phyloP scores from a whole-genome alignment of 2,888 invertebrate species.

The Caenorhabditis panamensis region DNA sequence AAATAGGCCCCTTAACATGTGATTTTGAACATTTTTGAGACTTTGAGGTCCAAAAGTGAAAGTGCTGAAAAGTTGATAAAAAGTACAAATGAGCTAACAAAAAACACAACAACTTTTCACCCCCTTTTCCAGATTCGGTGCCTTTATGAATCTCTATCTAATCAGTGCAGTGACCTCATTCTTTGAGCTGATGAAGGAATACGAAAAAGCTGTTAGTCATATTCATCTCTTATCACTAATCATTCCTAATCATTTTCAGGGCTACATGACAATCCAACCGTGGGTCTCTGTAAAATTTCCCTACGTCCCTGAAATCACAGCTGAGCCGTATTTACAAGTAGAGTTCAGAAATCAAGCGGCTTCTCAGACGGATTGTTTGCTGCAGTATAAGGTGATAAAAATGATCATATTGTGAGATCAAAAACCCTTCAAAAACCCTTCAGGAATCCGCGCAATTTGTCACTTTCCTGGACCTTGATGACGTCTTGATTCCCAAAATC shows the following conservation, averaged over 20 bases:
- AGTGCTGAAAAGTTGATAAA: too few relatives aligned
- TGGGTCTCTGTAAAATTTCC: constrained; percentile 62
- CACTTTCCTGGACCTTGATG: constrained; percentile 68
- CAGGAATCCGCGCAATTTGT: constrained; percentile 67
- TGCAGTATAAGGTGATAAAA: constrained; percentile 65
- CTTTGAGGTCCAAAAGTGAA: background rate
- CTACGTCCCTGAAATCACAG: constrained; percentile 34
- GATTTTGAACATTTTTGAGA: too few relatives aligned
- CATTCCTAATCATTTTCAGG: constrained; percentile 38
- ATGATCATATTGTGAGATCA: too few relatives aligned
- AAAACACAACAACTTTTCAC: background rate
- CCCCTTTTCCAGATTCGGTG: constrained; percentile 59
- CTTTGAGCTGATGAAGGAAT: constrained; percentile 63
- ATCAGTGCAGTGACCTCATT: constrained; percentile 66
- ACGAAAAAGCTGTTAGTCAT: constrained; percentile 57
- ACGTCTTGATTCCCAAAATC: constrained; percentile 66
- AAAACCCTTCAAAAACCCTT: constrained; percentile 1
- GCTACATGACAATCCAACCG: constrained; percentile 65
- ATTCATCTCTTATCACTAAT: background rate
- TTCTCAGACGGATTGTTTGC: constrained; percentile 66
- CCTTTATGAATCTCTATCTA: constrained; percentile 65
- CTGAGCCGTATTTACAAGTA: constrained; percentile 62
- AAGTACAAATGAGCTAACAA: background rate
- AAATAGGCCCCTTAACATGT: too few relatives aligned
- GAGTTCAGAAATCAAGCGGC: constrained; percentile 70